Percentiles rank a stretch among this genome's conserved stretches.
These are phyloP conservation scores for Phoxinus dragarum DNA, from an alignment of 2,797 vertebrate species.

Conservation along the genomic window DNA sequence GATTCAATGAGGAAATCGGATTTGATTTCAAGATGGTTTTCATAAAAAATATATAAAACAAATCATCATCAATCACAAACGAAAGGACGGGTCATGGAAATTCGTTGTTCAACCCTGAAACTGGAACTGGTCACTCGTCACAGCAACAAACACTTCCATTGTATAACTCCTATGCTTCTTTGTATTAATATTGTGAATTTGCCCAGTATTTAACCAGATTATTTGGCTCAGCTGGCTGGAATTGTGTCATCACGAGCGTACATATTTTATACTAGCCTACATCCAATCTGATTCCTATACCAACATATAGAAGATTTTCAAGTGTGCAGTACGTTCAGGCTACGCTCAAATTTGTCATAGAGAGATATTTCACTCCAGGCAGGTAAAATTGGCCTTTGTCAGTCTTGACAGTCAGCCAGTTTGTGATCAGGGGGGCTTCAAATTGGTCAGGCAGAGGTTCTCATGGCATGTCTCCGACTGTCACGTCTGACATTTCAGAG, in stretches of 20 bases:
- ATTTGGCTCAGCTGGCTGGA: neutral
- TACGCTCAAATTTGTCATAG: slow-evolving; percentile 35
- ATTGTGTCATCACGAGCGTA: neutral
- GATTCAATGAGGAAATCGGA: neutral
- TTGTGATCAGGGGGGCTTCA: slow-evolving; percentile 66
- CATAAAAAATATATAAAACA: neutral
- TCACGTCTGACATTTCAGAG: slow-evolving; percentile 78
- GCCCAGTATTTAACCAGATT: slow-evolving; percentile 4
- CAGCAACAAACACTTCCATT: neutral
- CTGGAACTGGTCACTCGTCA: neutral
- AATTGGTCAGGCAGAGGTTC: slow-evolving; percentile 65
- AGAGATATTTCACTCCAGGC: slow-evolving; percentile 55
- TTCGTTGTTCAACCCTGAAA: neutral
- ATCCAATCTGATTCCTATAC: neutral
- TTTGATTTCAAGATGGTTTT: neutral
- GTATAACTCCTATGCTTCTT: slow-evolving; percentile 1
- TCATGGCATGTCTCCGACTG: slow-evolving; percentile 69
- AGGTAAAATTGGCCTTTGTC: slow-evolving; percentile 55
- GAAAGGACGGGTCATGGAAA: neutral
- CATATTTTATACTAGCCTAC: neutral
- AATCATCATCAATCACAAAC: neutral
- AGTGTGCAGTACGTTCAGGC: neutral
- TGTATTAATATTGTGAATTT: neutral
- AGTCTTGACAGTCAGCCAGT: slow-evolving; percentile 57
- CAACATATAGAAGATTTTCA: slow-evolving; percentile 14